Base-by-base conservation (phyloP, 2,797 vertebrate species). In the Oreochromis grahami region DNA sequence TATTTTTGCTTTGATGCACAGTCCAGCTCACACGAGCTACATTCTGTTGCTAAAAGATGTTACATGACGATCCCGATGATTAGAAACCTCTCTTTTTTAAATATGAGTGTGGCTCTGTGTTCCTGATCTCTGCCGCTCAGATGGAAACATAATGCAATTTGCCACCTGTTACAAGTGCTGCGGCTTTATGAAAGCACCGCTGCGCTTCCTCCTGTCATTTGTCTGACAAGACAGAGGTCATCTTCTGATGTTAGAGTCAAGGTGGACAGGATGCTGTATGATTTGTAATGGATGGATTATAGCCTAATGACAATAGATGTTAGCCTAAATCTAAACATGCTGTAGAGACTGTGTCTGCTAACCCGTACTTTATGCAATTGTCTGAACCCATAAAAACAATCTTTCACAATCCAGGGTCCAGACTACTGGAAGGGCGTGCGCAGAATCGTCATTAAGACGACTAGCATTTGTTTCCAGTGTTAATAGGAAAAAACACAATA, bases 91-190 rank as follows among this genome's bases (percentile, higher is more conserved):
- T 89, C 90, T 93, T 95, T 95, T 94, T 93, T 93, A 94, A 96
- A 96, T 95, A 94, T 91, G 94, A 94, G 90, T 87, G 90, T 94
- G 90, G 92, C 94, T 93, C 91, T 88, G 90, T 93, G 93, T 94
- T 93, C 93, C 93, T 93, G 92, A 94, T 93, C 93, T 90, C 90
- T 87, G 92, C 92, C 60, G 88, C 92, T 95, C 87, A 92, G 94
- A 96, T 95, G 94, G 94, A 94, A 91, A 90, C 90, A 79, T 96
- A 96, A 96, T 95, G 93, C 86, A 95, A 96, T 96, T 96, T 93
- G 93, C 95, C 95, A 96, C 95, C 95, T 95, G 95, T 96, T 96
- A 96, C 94, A 95, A 95, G 93, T 95, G 93, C 94, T 94, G 94
- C 14, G 94, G 94, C 94, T 95, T 96, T 95, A 96, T 96, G 93